A percentile compares a stretch with the other conserved stretches of the same genome.
These are phyloP conservation scores for Aphodius granarius DNA, from an alignment of 2,888 invertebrate species.

Conservation along the genomic window DNA sequence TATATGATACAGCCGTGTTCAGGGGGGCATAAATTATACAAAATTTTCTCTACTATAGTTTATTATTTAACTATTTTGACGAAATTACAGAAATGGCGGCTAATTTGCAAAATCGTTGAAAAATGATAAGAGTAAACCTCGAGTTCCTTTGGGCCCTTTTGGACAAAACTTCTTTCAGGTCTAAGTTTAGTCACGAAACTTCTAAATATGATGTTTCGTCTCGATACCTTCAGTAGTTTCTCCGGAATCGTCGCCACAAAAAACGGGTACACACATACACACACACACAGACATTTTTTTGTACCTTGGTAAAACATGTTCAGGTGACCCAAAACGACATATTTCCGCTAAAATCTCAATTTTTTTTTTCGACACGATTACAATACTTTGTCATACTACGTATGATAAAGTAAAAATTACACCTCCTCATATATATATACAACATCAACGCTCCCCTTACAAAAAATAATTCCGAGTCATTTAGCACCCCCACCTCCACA, in stretches of 20 bases:
- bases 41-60: too few species aligned
- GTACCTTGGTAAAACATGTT: neutral
- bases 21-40: too few species aligned
- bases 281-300: conserved; percentile 10
- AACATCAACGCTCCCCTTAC: neutral
- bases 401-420: neutral
- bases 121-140: too few species aligned
- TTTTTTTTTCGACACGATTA: neutral
- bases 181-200: too few species aligned
- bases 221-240: neutral
- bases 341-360: neutral
- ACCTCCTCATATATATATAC: neutral
- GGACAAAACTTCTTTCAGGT: too few species aligned
- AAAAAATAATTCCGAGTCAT: neutral
- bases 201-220: too few species aligned
- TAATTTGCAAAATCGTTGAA: too few species aligned
- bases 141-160: too few species aligned
- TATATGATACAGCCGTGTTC: too few species aligned
- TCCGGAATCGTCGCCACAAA: neutral
- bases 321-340: neutral
- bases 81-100: too few species aligned
- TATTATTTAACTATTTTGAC: too few species aligned
- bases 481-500: neutral
- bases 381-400: neutral
- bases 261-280: conserved; percentile 8